phyloP scores from a whole-genome alignment of 2,113 vertebrate species.

The Thryonomys swinderianus region DNA sequence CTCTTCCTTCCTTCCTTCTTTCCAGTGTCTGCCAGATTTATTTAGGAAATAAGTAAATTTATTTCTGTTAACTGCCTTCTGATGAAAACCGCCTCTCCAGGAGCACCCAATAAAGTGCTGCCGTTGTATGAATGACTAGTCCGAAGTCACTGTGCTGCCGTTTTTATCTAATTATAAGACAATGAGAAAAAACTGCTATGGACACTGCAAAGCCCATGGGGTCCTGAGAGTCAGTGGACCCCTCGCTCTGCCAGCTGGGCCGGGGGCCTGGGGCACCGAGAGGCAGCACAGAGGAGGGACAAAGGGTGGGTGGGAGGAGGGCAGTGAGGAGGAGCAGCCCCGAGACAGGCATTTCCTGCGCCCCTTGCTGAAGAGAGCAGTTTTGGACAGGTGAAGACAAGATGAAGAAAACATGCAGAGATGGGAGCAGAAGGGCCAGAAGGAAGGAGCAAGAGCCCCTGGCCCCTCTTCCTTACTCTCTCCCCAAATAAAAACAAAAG shows the following conservation, averaged over 20 bases:
- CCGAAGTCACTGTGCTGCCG: not conserved
- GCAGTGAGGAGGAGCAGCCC: not conserved
- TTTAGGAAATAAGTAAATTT: constrained; percentile 25
- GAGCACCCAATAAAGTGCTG: not conserved
- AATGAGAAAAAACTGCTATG: not conserved
- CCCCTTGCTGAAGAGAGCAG: not conserved
- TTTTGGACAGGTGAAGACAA: not conserved
- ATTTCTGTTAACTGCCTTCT: constrained; percentile 35
- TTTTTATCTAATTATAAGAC: not conserved
- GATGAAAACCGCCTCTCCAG: constrained; percentile 10
- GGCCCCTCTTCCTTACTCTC: not conserved
- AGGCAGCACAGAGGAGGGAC: not conserved
- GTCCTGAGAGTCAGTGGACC: not conserved
- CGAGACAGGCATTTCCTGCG: not conserved
- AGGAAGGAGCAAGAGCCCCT: not conserved
- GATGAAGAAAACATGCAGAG: not conserved
- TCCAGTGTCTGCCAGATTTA: constrained; percentile 28
- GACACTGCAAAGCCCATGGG: not conserved
- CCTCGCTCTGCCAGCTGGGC: not conserved
- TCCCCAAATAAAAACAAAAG: not conserved
- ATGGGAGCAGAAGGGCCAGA: not conserved
- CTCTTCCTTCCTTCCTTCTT: not conserved
- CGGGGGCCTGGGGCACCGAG: not conserved
- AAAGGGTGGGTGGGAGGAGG: not conserved
- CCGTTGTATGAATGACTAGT: not conserved